Percentiles rank a stretch among this genome's conserved stretches.
These are phyloP conservation scores for Mycalesis mineus DNA, from an alignment of 2,888 invertebrate species.

Conservation along the genomic window DNA sequence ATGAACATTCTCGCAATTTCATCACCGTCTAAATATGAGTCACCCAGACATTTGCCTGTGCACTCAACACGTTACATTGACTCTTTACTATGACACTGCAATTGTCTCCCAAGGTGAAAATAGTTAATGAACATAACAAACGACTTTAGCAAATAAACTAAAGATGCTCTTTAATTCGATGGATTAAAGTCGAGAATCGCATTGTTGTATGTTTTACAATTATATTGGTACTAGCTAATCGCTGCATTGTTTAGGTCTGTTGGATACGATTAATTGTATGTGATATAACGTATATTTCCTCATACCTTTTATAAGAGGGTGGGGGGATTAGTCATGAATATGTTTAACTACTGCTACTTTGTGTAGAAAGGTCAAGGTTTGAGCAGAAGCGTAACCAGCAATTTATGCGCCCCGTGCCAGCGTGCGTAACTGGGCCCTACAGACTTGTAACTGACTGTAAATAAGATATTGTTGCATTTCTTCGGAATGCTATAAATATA, in stretches of 20 bases:
- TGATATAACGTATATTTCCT: constrained; percentile 15
- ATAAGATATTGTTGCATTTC: too few relatives aligned
- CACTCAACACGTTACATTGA: constrained; percentile 29
- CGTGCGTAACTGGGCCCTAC: too few relatives aligned
- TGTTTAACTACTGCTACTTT: not conserved
- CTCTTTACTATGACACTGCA: constrained; percentile 37
- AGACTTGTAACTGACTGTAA: too few relatives aligned
- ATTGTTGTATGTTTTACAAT: not conserved
- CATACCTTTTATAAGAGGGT: not conserved
- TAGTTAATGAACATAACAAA: constrained; percentile 34
- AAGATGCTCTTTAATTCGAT: constrained; percentile 15
- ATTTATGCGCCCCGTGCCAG: too few relatives aligned
- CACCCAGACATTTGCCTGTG: not conserved
- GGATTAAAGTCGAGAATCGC: constrained; percentile 21
- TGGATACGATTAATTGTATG: constrained; percentile 18
- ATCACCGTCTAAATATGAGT: not conserved
- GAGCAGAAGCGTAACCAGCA: too few relatives aligned
- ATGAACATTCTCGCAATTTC: too few relatives aligned
- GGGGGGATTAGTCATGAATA: not conserved
- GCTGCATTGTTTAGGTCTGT: constrained; percentile 9
- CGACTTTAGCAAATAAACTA: constrained; percentile 32
- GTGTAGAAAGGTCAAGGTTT: not conserved
- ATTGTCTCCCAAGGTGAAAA: constrained; percentile 39
- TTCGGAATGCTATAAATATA: too few relatives aligned
- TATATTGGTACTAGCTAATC: constrained; percentile 8